Evolutionary conservation across 2,888 invertebrate species (phyloP).

Genomic region (Phyllotreta cruciferae): DNA sequence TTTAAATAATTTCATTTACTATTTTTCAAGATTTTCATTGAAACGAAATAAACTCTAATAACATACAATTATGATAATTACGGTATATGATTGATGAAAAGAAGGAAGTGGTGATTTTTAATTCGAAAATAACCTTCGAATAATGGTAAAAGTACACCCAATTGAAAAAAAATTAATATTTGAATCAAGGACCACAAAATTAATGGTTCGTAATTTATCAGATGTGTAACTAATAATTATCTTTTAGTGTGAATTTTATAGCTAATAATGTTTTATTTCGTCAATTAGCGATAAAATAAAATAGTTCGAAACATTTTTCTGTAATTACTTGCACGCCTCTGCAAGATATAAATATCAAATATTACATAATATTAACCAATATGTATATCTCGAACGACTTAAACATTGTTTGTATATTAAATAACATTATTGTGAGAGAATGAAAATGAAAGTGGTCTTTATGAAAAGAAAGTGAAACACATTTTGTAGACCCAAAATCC

Average conservation of each 20-base stretch:
- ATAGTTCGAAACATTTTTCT: too few species aligned
- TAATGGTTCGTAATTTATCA: conserved; percentile 2
- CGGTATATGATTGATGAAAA: neutral
- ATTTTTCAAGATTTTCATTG: neutral
- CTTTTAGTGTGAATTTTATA: too few species aligned
- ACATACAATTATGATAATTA: conserved; percentile 12
- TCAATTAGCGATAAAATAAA: neutral
- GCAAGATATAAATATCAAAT: conserved; percentile 31
- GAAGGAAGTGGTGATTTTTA: conserved; percentile 13
- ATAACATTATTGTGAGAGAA: conserved; percentile 40
- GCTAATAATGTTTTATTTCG: too few species aligned
- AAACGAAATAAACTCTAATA: conserved; percentile 6
- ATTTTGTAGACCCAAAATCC: neutral
- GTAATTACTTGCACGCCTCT: conserved; percentile 24
- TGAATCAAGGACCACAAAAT: conserved; percentile 13
- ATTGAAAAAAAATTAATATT: conserved; percentile 10
- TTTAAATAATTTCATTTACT: neutral
- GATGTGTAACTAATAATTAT: neutral
- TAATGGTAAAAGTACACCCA: conserved; percentile 12
- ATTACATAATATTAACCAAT: conserved; percentile 38
- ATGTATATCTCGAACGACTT: conserved; percentile 34
- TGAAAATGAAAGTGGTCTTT: conserved; percentile 40
- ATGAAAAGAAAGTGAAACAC: conserved; percentile 38
- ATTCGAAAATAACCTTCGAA: conserved; percentile 11
- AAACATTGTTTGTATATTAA: conserved; percentile 39